phyloP scores from a whole-genome alignment of 2,888 invertebrate genomes.

The Thera obeliscata region DNA sequence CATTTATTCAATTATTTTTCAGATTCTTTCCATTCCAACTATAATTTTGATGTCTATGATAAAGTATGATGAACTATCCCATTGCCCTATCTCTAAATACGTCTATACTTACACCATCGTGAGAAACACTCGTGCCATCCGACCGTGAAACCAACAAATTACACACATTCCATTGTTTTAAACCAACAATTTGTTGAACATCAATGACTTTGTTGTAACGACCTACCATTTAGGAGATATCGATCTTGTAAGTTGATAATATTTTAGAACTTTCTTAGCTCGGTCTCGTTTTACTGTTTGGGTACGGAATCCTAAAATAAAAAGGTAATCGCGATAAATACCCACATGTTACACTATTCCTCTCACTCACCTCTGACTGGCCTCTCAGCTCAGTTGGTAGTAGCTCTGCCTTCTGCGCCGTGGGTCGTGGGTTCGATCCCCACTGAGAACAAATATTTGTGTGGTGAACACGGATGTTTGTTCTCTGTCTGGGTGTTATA shows the following conservation, averaged over 20 bases:
- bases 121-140: slow-evolving; percentile 19
- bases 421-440: too few relatives aligned
- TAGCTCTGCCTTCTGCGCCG: too few relatives aligned
- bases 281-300: too few relatives aligned
- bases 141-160: slow-evolving; percentile 36
- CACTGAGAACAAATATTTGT: too few relatives aligned
- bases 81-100: slow-evolving; percentile 18
- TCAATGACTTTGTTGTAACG: slow-evolving; percentile 25
- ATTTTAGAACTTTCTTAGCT: neutral
- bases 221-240: slow-evolving; percentile 31
- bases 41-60: neutral
- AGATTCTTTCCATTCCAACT: neutral
- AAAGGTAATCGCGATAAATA: too few relatives aligned
- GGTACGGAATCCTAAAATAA: too few relatives aligned
- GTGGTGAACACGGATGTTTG: too few relatives aligned
- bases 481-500: too few relatives aligned
- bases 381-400: too few relatives aligned
- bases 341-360: too few relatives aligned
- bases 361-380: too few relatives aligned
- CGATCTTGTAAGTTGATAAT: slow-evolving; percentile 8
- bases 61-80: slow-evolving; percentile 9
- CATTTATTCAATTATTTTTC: too few relatives aligned
- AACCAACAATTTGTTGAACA: slow-evolving; percentile 33
- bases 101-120: slow-evolving; percentile 21
- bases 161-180: slow-evolving; percentile 35